Percentiles rank a stretch among this genome's conserved stretches.
phyloP scores from a whole-genome alignment of 2,113 vertebrate genomes.

The Labeo catla region DNA sequence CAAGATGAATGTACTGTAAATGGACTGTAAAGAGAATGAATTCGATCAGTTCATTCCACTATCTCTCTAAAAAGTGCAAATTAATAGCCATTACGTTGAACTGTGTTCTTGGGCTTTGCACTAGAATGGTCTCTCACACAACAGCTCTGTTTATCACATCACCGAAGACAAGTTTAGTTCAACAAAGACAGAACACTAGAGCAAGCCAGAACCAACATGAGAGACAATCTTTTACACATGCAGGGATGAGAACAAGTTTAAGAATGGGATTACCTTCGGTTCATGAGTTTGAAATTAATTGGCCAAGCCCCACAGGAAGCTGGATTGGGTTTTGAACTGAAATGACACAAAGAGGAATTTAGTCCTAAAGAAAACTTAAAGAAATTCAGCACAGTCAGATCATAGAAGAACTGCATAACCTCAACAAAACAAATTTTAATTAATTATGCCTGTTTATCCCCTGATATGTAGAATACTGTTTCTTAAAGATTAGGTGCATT shows the following conservation, averaged over 20 bases:
- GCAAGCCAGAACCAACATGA: not conserved
- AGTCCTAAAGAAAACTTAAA: too few species aligned
- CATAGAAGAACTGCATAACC: too few species aligned
- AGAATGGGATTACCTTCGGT: not conserved
- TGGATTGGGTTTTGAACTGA: not conserved
- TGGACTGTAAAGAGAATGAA: not conserved
- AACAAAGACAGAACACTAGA: not conserved
- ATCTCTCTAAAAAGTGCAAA: not conserved
- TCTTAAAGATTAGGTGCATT: not conserved
- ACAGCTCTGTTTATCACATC: not conserved
- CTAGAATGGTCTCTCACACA: not conserved
- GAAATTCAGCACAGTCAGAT: too few species aligned
- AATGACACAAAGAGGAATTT: not conserved
- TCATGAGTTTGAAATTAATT: not conserved
- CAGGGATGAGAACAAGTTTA: not conserved
- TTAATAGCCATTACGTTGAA: not conserved
- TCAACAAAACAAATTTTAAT: not conserved
- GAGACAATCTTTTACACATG: not conserved
- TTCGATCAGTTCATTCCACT: not conserved
- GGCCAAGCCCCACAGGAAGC: not conserved
- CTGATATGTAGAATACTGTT: not conserved
- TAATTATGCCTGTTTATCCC: not conserved
- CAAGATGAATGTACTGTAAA: not conserved
- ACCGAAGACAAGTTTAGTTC: not conserved
- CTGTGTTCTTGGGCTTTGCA: not conserved